phyloP scores from a whole-genome alignment of 2,888 invertebrate species.

The Pyrochroa serraticornis region DNA sequence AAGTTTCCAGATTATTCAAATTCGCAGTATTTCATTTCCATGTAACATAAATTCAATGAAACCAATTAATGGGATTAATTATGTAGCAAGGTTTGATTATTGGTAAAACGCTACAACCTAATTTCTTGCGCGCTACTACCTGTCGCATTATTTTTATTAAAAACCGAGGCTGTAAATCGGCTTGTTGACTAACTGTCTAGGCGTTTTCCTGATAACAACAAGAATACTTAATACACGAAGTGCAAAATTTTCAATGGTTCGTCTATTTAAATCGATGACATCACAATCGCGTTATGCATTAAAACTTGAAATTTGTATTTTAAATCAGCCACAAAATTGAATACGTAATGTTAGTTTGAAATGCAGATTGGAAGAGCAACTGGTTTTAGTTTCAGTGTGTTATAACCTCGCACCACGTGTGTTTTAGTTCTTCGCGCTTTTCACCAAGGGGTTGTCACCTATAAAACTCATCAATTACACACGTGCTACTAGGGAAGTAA shows the following conservation, averaged over 20 bases:
- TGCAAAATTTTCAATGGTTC: slow-evolving; percentile 9
- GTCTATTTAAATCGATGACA: slow-evolving; percentile 14
- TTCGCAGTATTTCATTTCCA: too few relatives aligned
- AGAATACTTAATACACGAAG: background rate
- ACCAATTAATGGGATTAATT: too few relatives aligned
- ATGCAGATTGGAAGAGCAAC: slow-evolving; percentile 5
- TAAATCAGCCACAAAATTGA: background rate
- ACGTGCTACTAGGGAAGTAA: slow-evolving; percentile 30
- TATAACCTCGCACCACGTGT: too few relatives aligned
- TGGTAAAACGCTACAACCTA: too few relatives aligned
- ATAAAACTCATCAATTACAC: slow-evolving; percentile 9
- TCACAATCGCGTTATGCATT: slow-evolving; percentile 18
- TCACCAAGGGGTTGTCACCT: background rate
- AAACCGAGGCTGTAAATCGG: too few relatives aligned
- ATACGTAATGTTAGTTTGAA: slow-evolving; percentile 1
- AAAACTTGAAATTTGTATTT: slow-evolving; percentile 3
- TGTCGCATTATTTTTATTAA: too few relatives aligned
- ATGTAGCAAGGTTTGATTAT: too few relatives aligned
- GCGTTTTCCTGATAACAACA: too few relatives aligned
- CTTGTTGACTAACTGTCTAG: too few relatives aligned
- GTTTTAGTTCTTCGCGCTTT: background rate
- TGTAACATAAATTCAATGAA: too few relatives aligned
- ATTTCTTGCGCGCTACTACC: too few relatives aligned
- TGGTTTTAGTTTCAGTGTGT: slow-evolving; percentile 1
- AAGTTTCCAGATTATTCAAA: too few relatives aligned